Evolutionary conservation across 1,140 invertebrate genomes (phyloP).

Genomic region (Leptinotarsa undecemlineata): DNA sequence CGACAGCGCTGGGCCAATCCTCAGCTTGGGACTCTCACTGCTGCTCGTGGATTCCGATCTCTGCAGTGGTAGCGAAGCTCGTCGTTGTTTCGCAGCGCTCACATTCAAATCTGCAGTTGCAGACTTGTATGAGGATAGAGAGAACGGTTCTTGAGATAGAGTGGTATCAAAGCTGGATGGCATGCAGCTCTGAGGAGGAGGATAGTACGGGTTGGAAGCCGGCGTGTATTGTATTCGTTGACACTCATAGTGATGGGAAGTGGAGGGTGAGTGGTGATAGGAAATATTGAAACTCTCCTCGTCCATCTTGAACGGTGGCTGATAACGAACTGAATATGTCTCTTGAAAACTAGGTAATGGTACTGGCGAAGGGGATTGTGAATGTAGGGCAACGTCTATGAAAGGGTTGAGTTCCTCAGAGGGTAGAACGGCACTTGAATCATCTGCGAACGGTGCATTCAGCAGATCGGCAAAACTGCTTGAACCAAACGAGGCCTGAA

Average conservation of each 20-base stretch:
- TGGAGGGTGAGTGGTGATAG: constrained; percentile 59
- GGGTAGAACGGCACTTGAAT: constrained; percentile 48
- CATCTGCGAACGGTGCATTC: constrained; percentile 63
- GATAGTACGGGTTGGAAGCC: constrained; percentile 60
- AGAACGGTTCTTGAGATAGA: constrained; percentile 63
- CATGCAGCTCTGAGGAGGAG: constrained; percentile 59
- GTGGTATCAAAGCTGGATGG: constrained; percentile 56
- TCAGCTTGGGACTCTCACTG: constrained; percentile 67
- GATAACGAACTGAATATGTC: constrained; percentile 76
- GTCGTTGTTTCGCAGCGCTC: constrained; percentile 65
- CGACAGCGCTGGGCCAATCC: constrained; percentile 59
- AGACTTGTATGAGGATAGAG: constrained; percentile 63
- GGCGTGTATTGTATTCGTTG: constrained; percentile 61
- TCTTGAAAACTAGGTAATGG: constrained; percentile 84
- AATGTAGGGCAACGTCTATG: constrained; percentile 50
- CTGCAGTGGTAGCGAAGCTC: constrained; percentile 74
- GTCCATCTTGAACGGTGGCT: constrained; percentile 73
- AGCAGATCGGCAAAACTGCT: constrained; percentile 68
- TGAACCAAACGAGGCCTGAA: constrained; percentile 66
- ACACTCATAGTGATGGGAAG: constrained; percentile 64
- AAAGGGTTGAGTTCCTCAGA: constrained; percentile 54
- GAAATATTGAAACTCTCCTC: constrained; percentile 70
- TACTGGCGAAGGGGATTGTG: constrained; percentile 56
- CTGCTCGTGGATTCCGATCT: constrained; percentile 76
- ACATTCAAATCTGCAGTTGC: constrained; percentile 62